These are phyloP conservation scores for Drosophila gunungcola DNA, from an alignment of 1,140 invertebrate species.

Conservation along the genomic window DNA sequence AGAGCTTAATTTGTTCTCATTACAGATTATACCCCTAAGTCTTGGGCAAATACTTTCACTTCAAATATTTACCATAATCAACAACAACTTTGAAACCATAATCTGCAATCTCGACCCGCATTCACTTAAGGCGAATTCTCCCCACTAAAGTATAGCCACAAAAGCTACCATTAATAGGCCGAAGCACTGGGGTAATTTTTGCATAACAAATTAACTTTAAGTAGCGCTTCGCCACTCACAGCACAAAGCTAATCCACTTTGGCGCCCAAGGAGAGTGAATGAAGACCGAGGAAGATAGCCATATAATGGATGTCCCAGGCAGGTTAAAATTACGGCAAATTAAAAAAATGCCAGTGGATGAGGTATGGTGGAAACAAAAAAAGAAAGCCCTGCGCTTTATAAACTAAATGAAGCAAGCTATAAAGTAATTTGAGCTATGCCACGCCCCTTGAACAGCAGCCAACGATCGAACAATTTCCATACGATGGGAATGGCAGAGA, in stretches of 20 bases:
- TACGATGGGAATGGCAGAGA: slow-evolving; percentile 32
- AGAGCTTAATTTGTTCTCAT: too few species aligned
- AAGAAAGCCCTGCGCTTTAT: slow-evolving; percentile 40
- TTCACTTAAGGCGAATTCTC: background rate
- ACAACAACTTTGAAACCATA: slow-evolving; percentile 7
- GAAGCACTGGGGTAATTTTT: slow-evolving; percentile 16
- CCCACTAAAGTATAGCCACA: slow-evolving; percentile 9
- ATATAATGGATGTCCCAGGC: slow-evolving; percentile 53
- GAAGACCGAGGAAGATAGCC: slow-evolving; percentile 17
- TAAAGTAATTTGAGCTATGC: slow-evolving; percentile 68
- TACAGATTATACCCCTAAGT: too few species aligned
- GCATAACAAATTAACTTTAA: slow-evolving; percentile 44
- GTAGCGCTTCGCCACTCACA: slow-evolving; percentile 9
- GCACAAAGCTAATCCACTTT: slow-evolving; percentile 11
- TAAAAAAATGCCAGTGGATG: slow-evolving; percentile 51
- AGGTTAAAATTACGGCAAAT: slow-evolving; percentile 66
- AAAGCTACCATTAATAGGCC: slow-evolving; percentile 41
- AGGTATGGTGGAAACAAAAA: slow-evolving; percentile 17
- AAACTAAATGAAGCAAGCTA: slow-evolving; percentile 74
- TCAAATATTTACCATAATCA: background rate
- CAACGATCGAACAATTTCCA: slow-evolving; percentile 50
- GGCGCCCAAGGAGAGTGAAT: background rate
- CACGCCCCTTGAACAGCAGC: slow-evolving; percentile 2
- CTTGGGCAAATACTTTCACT: background rate
- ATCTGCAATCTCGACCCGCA: slow-evolving; percentile 12